Percentiles rank a stretch among this genome's conserved stretches.
These are phyloP conservation scores for Petrolisthes manimaculis DNA, from an alignment of 2,888 invertebrate species.

Conservation along the genomic window DNA sequence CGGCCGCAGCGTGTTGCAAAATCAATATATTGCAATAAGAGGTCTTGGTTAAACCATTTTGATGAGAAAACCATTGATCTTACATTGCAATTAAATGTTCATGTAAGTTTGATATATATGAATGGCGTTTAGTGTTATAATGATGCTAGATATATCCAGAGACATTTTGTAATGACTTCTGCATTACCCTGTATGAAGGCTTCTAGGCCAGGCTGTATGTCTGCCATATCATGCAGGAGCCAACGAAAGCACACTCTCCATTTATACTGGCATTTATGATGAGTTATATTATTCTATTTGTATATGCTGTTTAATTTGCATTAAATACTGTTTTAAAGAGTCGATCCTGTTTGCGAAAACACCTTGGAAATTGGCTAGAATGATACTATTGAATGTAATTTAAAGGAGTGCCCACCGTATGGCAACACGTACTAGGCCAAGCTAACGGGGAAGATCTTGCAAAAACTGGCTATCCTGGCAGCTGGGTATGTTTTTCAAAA, in stretches of 20 bases:
- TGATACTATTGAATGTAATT: slow-evolving; percentile 23
- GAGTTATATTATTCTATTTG: too few species aligned
- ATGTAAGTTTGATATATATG: too few species aligned
- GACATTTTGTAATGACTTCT: slow-evolving; percentile 4
- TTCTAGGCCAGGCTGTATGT: slow-evolving; percentile 56
- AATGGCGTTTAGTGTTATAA: too few species aligned
- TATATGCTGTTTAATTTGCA: too few species aligned
- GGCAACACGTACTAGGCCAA: slow-evolving; percentile 61
- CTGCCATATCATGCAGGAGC: slow-evolving; percentile 60
- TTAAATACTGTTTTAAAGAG: too few species aligned
- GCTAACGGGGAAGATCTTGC: slow-evolving; percentile 63
- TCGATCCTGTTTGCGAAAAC: too few species aligned
- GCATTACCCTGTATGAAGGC: slow-evolving; percentile 56
- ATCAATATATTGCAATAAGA: slow-evolving; percentile 12
- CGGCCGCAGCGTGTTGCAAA: slow-evolving; percentile 12
- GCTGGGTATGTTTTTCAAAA: slow-evolving; percentile 35
- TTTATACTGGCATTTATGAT: background rate
- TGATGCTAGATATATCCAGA: too few species aligned
- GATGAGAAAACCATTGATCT: too few species aligned
- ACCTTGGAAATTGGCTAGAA: background rate
- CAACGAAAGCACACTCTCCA: slow-evolving; percentile 29
- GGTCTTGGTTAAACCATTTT: too few species aligned
- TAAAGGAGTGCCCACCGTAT: slow-evolving; percentile 39
- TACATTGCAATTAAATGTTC: too few species aligned
- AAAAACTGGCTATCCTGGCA: slow-evolving; percentile 59